Conservation (phyloP, 2,113 vertebrate genomes). For the Puffinus mauretanicus region DNA sequence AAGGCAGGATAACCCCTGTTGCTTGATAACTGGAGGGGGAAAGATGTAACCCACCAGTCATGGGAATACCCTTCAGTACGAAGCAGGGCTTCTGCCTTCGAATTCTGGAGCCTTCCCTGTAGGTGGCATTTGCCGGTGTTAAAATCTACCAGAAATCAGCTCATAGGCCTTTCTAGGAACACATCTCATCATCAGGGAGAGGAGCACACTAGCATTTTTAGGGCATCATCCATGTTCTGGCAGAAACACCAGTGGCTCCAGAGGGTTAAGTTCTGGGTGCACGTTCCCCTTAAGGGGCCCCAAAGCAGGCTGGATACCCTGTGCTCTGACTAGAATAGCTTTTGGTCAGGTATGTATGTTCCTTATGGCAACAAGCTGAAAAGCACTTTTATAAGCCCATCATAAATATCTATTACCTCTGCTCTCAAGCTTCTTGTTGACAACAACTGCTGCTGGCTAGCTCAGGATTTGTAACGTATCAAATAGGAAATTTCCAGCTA, state of each 20-base stretch:
- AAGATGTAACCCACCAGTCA: rapidly evolving
- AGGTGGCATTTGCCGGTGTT: neutral
- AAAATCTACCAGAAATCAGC: neutral
- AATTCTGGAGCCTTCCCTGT: neutral
- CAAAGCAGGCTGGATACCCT: neutral
- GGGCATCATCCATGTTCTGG: neutral
- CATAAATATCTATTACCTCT: neutral
- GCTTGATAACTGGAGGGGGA: neutral
- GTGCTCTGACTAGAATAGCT: neutral
- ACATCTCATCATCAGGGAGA: neutral
- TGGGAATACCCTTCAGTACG: neutral
- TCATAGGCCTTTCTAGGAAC: neutral
- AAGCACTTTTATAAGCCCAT: neutral
- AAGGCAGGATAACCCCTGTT: neutral
- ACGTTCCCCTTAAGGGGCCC: neutral
- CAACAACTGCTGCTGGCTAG: neutral
- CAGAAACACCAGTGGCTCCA: neutral
- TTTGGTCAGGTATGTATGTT: neutral
- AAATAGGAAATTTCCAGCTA: neutral
- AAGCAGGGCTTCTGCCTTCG: neutral
- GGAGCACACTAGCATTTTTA: neutral
- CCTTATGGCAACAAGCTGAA: neutral
- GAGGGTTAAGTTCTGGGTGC: neutral
- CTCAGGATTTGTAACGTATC: neutral
- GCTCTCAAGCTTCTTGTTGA: neutral